phyloP scores from a whole-genome alignment of 2,797 vertebrate species.

The Lepus oiostolus region DNA sequence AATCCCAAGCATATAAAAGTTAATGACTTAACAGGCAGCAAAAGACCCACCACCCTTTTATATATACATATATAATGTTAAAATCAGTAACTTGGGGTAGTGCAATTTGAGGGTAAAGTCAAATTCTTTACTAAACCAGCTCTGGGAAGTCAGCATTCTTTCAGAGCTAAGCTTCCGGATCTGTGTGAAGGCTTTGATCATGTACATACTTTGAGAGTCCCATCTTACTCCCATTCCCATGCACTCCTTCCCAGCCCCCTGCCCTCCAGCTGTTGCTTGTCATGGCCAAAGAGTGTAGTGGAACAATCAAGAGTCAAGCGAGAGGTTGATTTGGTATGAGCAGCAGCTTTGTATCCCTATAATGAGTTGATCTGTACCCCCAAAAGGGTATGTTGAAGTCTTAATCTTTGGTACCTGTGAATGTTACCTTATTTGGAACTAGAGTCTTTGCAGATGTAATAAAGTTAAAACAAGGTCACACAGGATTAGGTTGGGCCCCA shows the following conservation, averaged over 20 bases:
- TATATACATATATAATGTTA: neutral
- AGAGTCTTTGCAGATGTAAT: neutral
- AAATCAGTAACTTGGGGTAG: neutral
- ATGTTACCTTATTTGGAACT: conserved; percentile 38
- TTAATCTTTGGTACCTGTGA: neutral
- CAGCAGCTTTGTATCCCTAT: neutral
- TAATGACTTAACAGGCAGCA: neutral
- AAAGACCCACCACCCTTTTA: neutral
- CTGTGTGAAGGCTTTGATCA: neutral
- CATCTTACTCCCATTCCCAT: neutral
- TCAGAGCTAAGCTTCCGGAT: neutral
- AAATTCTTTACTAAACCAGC: conserved; percentile 24
- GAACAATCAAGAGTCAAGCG: neutral
- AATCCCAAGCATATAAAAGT: neutral
- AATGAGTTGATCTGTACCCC: neutral
- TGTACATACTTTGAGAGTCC: neutral
- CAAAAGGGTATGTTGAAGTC: neutral
- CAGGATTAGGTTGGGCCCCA: neutral
- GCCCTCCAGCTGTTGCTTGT: neutral
- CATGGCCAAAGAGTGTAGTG: neutral
- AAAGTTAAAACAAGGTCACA: conserved; percentile 49
- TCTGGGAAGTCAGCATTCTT: neutral
- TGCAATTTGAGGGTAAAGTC: neutral
- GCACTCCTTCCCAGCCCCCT: neutral
- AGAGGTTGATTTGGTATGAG: neutral